phyloP scores from a whole-genome alignment of 2,113 vertebrate genomes.

The Sigmodon hispidus region DNA sequence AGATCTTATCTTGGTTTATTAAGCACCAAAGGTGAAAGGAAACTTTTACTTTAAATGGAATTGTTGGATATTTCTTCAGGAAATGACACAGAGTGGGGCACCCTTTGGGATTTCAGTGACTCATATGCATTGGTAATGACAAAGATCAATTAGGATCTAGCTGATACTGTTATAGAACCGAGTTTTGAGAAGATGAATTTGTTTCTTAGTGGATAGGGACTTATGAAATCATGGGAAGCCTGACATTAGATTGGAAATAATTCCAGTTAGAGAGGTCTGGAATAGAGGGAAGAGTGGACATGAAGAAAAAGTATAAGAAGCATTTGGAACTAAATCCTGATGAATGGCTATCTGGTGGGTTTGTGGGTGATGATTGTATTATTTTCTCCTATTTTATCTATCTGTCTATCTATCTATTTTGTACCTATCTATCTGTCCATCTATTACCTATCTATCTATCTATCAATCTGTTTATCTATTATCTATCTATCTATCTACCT shows the following conservation, averaged over 20 bases:
- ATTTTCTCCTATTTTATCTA: neutral
- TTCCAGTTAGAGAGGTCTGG: neutral
- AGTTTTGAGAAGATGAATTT: constrained; percentile 48
- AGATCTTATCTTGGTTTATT: constrained; percentile 46
- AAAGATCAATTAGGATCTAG: constrained; percentile 32
- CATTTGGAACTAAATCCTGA: neutral
- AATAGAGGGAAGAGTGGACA: neutral
- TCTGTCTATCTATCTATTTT: neutral
- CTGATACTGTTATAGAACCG: constrained; percentile 12
- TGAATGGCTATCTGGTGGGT: neutral
- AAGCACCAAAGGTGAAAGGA: constrained; percentile 45
- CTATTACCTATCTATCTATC: neutral
- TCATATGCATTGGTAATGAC: constrained; percentile 45
- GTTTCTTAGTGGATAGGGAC: constrained; percentile 45
- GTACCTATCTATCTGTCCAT: neutral
- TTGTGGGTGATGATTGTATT: neutral
- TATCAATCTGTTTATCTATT: neutral
- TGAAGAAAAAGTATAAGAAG: neutral
- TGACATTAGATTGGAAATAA: constrained; percentile 49
- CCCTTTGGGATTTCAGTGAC: constrained; percentile 59
- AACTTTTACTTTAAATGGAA: constrained; percentile 75
- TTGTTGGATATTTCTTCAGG: constrained; percentile 62
- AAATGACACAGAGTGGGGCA: constrained; percentile 70
- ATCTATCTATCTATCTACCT: neutral
- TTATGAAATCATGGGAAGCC: neutral